Evolutionary conservation across 2,113 vertebrate genomes (phyloP).

Genomic region (Prionailurus bengalensis): DNA sequence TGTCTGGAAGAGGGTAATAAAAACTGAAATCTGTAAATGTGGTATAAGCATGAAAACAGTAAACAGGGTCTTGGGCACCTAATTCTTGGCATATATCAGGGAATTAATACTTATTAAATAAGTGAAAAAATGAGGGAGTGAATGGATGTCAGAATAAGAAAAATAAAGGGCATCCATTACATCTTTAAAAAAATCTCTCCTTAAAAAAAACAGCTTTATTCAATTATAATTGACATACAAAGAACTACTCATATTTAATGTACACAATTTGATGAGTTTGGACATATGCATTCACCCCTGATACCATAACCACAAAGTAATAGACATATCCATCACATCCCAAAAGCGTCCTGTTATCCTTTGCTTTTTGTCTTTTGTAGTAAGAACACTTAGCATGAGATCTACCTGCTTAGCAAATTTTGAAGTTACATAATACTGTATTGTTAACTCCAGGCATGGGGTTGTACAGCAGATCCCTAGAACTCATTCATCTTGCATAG

Average conservation of each 20-base stretch:
- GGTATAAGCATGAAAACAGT: background rate
- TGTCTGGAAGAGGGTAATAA: background rate
- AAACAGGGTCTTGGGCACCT: background rate
- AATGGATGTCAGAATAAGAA: slow-evolving; percentile 46
- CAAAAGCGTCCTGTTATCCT: background rate
- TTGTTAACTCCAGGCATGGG: background rate
- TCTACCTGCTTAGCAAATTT: background rate
- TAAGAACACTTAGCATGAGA: background rate
- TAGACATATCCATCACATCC: background rate
- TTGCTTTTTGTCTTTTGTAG: background rate
- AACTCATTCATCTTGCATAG: background rate
- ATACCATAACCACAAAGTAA: background rate
- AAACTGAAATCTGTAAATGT: background rate
- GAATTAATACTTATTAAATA: background rate
- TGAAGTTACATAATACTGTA: no score
- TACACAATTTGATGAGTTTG: background rate
- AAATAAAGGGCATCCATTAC: background rate
- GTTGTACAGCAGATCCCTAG: background rate
- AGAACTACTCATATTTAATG: background rate
- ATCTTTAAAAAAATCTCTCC: background rate
- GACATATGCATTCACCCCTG: background rate
- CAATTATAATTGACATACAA: background rate
- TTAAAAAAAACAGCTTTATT: background rate
- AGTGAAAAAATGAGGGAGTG: background rate
- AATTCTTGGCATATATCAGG: background rate